A percentile compares a stretch with the other conserved stretches of the same genome.
phyloP scores from a whole-genome alignment of 1,140 invertebrate species.

The Phthorimaea operculella region DNA sequence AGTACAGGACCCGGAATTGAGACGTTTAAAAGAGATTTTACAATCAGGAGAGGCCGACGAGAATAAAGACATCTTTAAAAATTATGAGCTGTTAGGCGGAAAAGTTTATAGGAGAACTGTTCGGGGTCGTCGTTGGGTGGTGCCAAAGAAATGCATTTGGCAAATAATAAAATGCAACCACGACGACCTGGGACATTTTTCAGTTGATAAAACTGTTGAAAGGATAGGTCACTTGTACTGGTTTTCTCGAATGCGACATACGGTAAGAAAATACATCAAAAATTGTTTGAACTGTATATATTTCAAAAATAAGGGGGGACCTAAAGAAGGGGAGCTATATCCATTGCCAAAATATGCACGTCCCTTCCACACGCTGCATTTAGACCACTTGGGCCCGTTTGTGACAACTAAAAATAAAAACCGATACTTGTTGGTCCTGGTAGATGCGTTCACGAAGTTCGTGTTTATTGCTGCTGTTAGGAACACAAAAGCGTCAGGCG shows the following conservation, averaged over 20 bases:
- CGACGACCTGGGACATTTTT: constrained; percentile 4
- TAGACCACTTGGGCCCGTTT: not conserved
- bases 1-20: not conserved
- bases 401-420: not conserved
- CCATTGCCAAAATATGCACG: constrained; percentile 1
- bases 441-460: not conserved
- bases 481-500: not conserved
- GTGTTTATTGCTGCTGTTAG: not conserved
- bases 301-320: no score
- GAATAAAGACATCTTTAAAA: no score
- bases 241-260: not conserved
- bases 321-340: no score
- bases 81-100: not conserved
- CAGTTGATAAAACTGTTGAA: not conserved
- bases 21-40: not conserved
- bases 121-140: not conserved
- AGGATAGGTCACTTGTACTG: not conserved
- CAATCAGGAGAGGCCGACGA: not conserved
- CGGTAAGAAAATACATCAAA: no score
- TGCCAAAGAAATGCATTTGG: constrained; percentile 1
- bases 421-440: not conserved
- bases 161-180: no score
- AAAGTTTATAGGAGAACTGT: not conserved
- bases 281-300: no score
- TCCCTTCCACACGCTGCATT: not conserved